These are phyloP conservation scores for Ginglymostoma cirratum DNA, from an alignment of 2,113 vertebrate genomes.

Conservation along the genomic window DNA sequence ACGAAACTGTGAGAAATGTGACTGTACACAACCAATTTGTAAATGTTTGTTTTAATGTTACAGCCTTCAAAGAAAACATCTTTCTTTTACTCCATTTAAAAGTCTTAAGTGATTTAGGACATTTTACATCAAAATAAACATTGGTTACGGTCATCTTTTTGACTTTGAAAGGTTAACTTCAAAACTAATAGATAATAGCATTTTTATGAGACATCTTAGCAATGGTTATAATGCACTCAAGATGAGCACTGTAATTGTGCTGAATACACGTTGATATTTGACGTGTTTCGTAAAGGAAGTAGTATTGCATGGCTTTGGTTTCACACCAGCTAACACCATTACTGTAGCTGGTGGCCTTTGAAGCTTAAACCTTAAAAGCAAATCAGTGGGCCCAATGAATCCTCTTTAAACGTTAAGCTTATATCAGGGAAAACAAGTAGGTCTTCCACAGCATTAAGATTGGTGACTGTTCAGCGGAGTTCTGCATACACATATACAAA, in stretches of 20 bases:
- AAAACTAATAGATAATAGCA: not conserved
- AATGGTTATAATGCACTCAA: not conserved
- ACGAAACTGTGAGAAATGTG: not conserved
- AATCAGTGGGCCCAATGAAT: not conserved
- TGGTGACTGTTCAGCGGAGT: not conserved
- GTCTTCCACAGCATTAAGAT: not conserved
- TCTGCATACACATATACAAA: not conserved
- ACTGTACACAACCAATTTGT: not conserved
- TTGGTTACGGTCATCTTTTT: not conserved
- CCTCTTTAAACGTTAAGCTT: slow-evolving; percentile 30
- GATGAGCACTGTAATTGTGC: not conserved
- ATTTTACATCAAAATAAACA: not conserved
- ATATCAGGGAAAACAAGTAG: not conserved
- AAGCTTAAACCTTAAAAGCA: not conserved
- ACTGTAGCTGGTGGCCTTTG: not conserved
- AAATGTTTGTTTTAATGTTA: not conserved
- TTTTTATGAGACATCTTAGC: not conserved
- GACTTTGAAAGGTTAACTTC: not conserved
- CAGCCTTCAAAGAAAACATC: not conserved
- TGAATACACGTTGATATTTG: not conserved
- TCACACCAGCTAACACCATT: not conserved
- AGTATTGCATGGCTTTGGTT: not conserved
- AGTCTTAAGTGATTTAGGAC: not conserved
- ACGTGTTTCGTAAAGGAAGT: not conserved
- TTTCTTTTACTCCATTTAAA: not conserved